Evolutionary conservation across 2,797 vertebrate species (phyloP).

Genomic region (Hypotaenidia okinawae): DNA sequence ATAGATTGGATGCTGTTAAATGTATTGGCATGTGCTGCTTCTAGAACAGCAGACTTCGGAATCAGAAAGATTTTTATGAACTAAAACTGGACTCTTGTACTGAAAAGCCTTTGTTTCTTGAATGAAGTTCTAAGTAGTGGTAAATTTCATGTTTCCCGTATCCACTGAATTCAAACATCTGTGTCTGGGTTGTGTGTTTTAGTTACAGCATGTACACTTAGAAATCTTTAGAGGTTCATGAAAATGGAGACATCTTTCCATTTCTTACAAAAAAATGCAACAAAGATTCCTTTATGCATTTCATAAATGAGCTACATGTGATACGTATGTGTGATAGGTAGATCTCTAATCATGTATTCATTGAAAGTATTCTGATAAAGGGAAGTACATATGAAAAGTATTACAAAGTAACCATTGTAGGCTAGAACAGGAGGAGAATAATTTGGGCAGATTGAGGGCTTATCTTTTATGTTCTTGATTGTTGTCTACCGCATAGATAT

Average conservation of each 20-base stretch:
- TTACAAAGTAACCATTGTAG: not conserved
- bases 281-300: not conserved
- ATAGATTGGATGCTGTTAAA: not conserved
- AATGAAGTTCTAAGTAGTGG: not conserved
- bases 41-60: not conserved
- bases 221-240: not conserved
- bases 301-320: not conserved
- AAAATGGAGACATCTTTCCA: not conserved
- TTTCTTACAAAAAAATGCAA: not conserved
- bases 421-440: not conserved
- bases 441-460: not conserved
- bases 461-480: not conserved
- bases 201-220: not conserved
- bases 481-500: not conserved
- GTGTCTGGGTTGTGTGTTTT: not conserved
- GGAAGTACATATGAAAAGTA: not conserved
- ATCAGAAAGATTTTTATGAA: not conserved
- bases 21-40: not conserved
- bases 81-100: not conserved
- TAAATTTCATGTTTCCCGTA: not conserved
- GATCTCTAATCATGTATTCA: not conserved
- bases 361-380: not conserved
- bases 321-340: not conserved
- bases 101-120: not conserved
- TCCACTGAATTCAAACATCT: not conserved